Evolutionary conservation across 2,797 vertebrate genomes (phyloP), one percentile per base, ranked within the genome.

Genomic region (Rhynchonycteris naso): DNA sequence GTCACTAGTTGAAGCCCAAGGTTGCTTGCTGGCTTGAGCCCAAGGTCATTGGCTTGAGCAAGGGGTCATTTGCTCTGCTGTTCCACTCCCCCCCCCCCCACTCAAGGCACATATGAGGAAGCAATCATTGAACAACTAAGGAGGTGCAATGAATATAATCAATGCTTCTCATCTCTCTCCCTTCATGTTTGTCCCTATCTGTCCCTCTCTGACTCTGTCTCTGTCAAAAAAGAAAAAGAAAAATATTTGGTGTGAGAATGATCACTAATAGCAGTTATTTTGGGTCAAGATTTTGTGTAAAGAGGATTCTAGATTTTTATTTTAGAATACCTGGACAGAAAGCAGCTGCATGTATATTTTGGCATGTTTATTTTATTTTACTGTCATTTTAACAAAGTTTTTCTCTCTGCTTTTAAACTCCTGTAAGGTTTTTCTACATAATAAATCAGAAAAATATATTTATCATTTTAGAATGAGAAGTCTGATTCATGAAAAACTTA

Each of bases 291-390:
- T 83, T 95, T 88, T 82, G 38, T 75, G 13, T 83, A 95, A 88
- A 95, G 72, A 90, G 43, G 84, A 2, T 92, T 68, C 59, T 92
- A 66, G 61, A 93, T 69, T 96, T 84, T 91, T 18, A 83, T 59
- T 89, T 87, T 59, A 47, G 90, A 94, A 26, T 87, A 65, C 12
- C 4, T 81, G 68, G 69, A 90, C 94, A 94, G 90, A 96, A 86
- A 91, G 90, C 79, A 94, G 88, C 88, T 93, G 68, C 15, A 54
- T 90, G n/a, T 61, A 66, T 90, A 52, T 95, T 92, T 72, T 93
- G 94, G 96, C 92, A 94, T 58, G 8, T 58, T 84, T 58, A 87
- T 84, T 95, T 96, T n/a, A 33, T 38, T 68, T 71, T 69, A 33
- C 38, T 93, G 16, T 75, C 12, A 50, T 82, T 80, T 75, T 66